Conservation (phyloP, 2,797 vertebrate genomes). For the Aldrovandia affinis region DNA sequence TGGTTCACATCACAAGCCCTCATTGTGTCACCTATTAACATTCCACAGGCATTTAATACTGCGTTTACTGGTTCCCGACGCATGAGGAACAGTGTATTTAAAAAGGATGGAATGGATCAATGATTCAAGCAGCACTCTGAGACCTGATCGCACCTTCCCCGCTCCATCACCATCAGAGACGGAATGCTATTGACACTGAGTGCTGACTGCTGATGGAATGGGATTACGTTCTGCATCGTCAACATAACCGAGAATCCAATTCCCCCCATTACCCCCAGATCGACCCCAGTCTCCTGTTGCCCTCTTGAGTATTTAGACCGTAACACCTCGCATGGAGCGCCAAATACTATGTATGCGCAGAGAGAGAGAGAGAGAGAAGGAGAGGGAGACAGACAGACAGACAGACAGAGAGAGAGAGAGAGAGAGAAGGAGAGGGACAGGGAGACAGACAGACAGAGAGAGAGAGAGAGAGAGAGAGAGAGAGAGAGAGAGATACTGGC, state of each 20-base stretch:
- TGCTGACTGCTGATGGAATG: background rate
- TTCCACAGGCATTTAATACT: background rate
- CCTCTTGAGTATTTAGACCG: background rate
- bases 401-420: background rate
- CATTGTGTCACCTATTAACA: background rate
- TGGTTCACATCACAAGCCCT: too few relatives aligned
- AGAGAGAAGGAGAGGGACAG: background rate
- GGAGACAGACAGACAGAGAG: background rate
- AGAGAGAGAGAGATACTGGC: background rate
- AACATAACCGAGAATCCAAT: slow-evolving; percentile 1
- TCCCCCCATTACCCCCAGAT: background rate
- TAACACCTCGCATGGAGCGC: background rate
- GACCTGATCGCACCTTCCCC: background rate
- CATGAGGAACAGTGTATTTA: background rate
- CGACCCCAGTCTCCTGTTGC: background rate
- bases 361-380: background rate
- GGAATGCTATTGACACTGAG: background rate
- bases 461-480: background rate
- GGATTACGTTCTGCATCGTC: slow-evolving; percentile 30
- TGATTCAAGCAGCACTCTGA: background rate
- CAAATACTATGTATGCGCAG: background rate
- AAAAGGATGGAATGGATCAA: background rate
- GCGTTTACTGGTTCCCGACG: too few relatives aligned
- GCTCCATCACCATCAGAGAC: background rate
- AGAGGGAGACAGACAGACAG: too few relatives aligned